phyloP scores from a whole-genome alignment of 2,113 vertebrate species.

The Harpagus bidentatus region DNA sequence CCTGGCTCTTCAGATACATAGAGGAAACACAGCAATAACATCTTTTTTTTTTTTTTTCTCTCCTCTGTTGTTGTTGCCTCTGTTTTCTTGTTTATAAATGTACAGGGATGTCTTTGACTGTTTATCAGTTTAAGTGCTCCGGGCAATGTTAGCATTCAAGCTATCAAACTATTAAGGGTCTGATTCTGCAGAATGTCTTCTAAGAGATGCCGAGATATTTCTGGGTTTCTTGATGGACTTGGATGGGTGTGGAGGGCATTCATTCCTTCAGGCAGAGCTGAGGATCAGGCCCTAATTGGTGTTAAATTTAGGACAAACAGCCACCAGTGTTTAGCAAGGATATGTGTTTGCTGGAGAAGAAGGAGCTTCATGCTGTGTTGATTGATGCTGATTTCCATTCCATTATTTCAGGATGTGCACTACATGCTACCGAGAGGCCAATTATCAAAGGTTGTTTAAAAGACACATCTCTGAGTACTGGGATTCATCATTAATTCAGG shows the following conservation, averaged over 20 bases:
- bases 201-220: neutral
- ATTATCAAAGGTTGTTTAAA: constrained; percentile 64
- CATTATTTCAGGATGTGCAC: constrained; percentile 46
- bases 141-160: neutral
- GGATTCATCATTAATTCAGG: constrained; percentile 47
- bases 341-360: constrained; percentile 22
- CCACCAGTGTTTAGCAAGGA: constrained; percentile 13
- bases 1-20: neutral
- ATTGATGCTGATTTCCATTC: constrained; percentile 58
- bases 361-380: constrained; percentile 53
- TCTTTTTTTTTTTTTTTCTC: neutral
- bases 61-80: neutral
- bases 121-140: neutral
- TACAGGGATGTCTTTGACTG: neutral
- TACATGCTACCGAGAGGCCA: constrained; percentile 39
- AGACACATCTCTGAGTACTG: constrained; percentile 41
- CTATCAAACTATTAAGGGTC: neutral
- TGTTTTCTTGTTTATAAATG: neutral
- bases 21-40: neutral
- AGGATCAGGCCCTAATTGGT: constrained; percentile 45
- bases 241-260: neutral
- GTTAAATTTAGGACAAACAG: constrained; percentile 56
- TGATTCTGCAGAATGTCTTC: neutral
- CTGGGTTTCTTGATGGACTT: neutral
- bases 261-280: constrained; percentile 28